A percentile compares a stretch with the other conserved stretches of the same genome.
phyloP scores from a whole-genome alignment of 2,888 invertebrate species.

The Aporophyla nigra region DNA sequence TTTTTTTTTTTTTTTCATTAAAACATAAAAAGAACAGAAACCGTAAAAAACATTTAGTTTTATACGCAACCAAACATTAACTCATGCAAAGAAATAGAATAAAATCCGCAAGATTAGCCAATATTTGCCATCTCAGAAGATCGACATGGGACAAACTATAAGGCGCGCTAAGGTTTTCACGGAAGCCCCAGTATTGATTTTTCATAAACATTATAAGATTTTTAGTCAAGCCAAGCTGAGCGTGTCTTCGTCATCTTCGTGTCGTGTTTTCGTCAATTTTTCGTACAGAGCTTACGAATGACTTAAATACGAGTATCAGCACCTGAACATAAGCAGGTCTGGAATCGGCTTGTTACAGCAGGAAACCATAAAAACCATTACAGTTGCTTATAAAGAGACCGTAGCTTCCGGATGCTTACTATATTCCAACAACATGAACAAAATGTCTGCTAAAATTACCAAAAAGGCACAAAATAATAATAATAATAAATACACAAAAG shows the following conservation, averaged over 20 bases:
- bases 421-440: not conserved
- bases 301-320: not conserved
- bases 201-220: conserved; percentile 6
- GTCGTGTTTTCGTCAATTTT: not conserved
- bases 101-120: conserved; percentile 13
- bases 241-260: no score
- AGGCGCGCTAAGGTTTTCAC: conserved; percentile 25
- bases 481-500: no score
- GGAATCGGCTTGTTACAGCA: not conserved
- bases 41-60: not conserved
- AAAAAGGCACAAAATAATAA: not conserved
- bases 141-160: conserved; percentile 19
- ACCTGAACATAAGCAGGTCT: not conserved
- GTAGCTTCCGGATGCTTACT: not conserved
- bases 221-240: not conserved
- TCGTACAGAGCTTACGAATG: not conserved
- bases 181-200: conserved; percentile 31
- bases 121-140: conserved; percentile 8
- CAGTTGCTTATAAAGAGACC: not conserved
- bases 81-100: not conserved
- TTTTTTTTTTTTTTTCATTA: not conserved
- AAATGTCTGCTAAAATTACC: not conserved
- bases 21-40: no score
- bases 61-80: not conserved
- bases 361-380: not conserved